These are phyloP conservation scores for Malaclemys terrapin DNA, from an alignment of 2,113 vertebrate species.

Conservation along the genomic window DNA sequence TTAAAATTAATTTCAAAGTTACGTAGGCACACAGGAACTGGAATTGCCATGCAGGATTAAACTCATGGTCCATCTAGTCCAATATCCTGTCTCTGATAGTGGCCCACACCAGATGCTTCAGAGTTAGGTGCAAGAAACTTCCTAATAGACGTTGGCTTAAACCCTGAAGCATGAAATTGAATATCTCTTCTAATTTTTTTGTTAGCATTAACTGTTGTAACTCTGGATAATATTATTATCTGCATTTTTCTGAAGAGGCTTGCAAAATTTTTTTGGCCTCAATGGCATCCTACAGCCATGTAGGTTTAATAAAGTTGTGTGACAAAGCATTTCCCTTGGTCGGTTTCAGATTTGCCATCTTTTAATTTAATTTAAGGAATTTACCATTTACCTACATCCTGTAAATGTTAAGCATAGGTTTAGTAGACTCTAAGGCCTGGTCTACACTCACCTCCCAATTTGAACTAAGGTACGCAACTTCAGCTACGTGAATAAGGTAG, in stretches of 20 bases:
- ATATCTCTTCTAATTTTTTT: not conserved
- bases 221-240: not conserved
- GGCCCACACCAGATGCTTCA: not conserved
- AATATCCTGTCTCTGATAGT: not conserved
- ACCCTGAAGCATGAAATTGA: not conserved
- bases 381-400: not conserved
- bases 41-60: not conserved
- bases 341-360: not conserved
- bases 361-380: not conserved
- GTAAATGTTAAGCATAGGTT: not conserved
- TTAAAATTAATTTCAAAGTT: not conserved
- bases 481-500: too few relatives aligned
- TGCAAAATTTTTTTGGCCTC: not conserved
- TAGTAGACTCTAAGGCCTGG: not conserved
- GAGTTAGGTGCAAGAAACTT: not conserved
- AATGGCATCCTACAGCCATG: not conserved
- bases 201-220: not conserved
- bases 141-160: not conserved
- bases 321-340: not conserved
- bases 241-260: not conserved
- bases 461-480: too few relatives aligned
- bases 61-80: not conserved
- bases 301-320: not conserved
- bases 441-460: too few relatives aligned
- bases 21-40: not conserved